These are phyloP conservation scores for Urophycis tenuis DNA, from an alignment of 2,797 vertebrate genomes.

Conservation along the genomic window DNA sequence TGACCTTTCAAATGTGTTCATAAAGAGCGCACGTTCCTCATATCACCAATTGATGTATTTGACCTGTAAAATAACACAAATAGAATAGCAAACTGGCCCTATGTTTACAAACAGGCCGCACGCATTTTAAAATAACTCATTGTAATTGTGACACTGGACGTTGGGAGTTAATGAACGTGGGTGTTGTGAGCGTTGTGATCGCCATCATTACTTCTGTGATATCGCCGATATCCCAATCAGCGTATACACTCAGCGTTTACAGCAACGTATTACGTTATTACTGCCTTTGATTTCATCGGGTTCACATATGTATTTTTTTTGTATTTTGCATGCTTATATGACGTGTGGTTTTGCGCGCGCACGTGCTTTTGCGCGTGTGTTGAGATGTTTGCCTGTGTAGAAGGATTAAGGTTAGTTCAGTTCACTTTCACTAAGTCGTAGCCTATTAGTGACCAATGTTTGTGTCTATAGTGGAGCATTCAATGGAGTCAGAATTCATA, in stretches of 20 bases:
- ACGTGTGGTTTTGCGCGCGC: conserved; percentile 13
- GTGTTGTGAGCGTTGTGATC: too few species aligned
- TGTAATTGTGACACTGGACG: too few species aligned
- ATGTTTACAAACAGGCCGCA: too few species aligned
- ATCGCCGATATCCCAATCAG: too few species aligned
- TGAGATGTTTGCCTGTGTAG: neutral
- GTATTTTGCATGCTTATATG: neutral
- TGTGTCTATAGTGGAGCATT: neutral
- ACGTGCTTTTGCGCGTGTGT: neutral
- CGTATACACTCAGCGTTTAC: too few species aligned
- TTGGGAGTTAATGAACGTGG: too few species aligned
- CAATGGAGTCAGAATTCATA: neutral
- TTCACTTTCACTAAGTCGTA: neutral
- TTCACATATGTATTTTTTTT: neutral
- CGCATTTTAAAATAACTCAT: neutral
- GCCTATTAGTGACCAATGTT: too few species aligned
- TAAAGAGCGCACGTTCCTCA: neutral
- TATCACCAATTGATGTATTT: neutral
- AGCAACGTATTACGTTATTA: too few species aligned
- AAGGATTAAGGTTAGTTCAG: neutral
- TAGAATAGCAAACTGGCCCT: too few species aligned
- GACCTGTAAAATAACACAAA: neutral
- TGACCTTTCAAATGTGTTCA: neutral
- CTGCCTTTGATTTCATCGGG: neutral
- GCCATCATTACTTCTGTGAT: too few species aligned